A percentile compares a stretch with the other conserved stretches of the same genome.
phyloP scores from a whole-genome alignment of 2,113 vertebrate species.

The Uropsilus gracilis region DNA sequence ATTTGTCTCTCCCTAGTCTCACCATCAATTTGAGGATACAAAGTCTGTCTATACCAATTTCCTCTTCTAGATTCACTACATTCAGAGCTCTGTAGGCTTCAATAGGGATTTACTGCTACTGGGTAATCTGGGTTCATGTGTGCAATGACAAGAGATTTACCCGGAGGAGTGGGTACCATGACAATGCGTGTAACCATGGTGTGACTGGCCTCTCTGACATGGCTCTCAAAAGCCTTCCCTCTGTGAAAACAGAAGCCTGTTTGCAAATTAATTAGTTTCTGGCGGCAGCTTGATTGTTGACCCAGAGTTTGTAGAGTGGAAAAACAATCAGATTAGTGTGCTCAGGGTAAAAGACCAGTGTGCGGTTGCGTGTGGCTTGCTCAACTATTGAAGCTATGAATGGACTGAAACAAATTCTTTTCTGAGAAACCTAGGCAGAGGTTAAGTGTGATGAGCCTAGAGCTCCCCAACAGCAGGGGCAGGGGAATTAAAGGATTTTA shows the following conservation, averaged over 20 bases:
- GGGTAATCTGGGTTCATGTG: slow-evolving; percentile 87
- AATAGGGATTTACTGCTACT: slow-evolving; percentile 86
- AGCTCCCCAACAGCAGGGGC: slow-evolving; percentile 69
- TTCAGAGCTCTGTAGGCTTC: slow-evolving; percentile 80
- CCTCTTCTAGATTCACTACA: slow-evolving; percentile 79
- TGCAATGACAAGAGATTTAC: slow-evolving; percentile 86
- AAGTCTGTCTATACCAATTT: slow-evolving; percentile 84
- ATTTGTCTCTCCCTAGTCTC: slow-evolving; percentile 54
- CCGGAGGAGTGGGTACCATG: slow-evolving; percentile 84
- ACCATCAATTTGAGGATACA: slow-evolving; percentile 81
- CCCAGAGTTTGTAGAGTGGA: slow-evolving; percentile 89
- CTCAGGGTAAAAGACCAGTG: slow-evolving; percentile 86
- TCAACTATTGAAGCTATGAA: slow-evolving; percentile 85
- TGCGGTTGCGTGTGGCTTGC: slow-evolving; percentile 85
- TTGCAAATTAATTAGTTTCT: slow-evolving; percentile 93
- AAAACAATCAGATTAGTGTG: slow-evolving; percentile 92
- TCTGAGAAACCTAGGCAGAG: slow-evolving; percentile 87
- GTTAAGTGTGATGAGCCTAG: slow-evolving; percentile 90
- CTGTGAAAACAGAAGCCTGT: slow-evolving; percentile 89
- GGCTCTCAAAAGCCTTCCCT: slow-evolving; percentile 88
- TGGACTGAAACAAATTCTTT: slow-evolving; percentile 87
- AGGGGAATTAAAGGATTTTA: slow-evolving; percentile 80
- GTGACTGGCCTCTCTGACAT: slow-evolving; percentile 87
- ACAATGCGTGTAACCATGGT: slow-evolving; percentile 87
- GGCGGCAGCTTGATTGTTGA: slow-evolving; percentile 90